phyloP scores from a whole-genome alignment of 1,140 invertebrate genomes.

The Reticulitermes speratus region DNA sequence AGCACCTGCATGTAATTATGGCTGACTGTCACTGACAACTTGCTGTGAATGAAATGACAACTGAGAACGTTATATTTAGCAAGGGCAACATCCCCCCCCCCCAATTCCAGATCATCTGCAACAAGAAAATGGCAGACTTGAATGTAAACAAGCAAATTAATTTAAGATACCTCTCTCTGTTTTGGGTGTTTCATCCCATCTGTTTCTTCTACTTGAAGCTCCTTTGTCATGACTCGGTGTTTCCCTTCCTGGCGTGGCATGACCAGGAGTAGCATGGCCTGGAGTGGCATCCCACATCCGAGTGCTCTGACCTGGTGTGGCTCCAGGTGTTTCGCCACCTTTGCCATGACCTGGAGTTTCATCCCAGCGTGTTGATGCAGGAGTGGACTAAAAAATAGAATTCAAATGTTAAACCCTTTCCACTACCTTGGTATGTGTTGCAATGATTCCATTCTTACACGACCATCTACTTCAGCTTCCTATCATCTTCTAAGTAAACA shows the following conservation, averaged over 20 bases:
- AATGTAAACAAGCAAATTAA: no score
- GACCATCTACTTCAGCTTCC: no score
- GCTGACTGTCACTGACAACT: no score
- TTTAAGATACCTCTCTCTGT: conserved; percentile 74
- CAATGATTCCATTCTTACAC: no score
- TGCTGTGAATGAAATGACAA: no score
- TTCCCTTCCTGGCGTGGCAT: conserved; percentile 82
- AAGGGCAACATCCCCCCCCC: no score
- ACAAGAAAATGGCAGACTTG: no score
- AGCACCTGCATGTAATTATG: no score
- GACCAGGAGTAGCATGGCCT: conserved; percentile 82
- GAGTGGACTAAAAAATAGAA: conserved; percentile 65
- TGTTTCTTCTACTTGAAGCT: conserved; percentile 76
- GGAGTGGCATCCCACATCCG: conserved; percentile 96
- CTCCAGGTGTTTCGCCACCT: conserved; percentile 87
- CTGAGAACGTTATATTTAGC: no score
- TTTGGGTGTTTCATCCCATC: conserved; percentile 99
- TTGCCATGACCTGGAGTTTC: conserved; percentile 93
- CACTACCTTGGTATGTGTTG: no score
- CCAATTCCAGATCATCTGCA: no score
- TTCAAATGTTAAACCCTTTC: not conserved
- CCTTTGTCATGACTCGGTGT: conserved; percentile 77
- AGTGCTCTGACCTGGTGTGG: conserved; percentile 82
- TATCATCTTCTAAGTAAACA: no score
- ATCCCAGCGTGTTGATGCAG: conserved; percentile 86